Evolutionary conservation across 2,888 invertebrate species (phyloP).

Genomic region (Allygus modestus): DNA sequence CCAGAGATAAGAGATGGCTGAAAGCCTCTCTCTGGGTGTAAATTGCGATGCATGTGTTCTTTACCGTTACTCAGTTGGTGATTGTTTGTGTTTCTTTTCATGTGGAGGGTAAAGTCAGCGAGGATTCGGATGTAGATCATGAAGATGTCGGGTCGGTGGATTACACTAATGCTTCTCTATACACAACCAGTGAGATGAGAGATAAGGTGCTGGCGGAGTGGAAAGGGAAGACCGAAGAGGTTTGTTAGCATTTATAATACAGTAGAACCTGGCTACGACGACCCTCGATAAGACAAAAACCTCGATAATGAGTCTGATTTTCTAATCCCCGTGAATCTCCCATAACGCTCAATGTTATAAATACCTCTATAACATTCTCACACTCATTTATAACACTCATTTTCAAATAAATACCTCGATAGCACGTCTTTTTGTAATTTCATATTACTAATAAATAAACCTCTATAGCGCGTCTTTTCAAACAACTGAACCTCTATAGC

Average conservation of each 20-base stretch:
- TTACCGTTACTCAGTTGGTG: not conserved
- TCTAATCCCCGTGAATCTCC: too few relatives aligned
- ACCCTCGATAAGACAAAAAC: too few relatives aligned
- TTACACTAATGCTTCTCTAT: not conserved
- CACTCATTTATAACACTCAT: too few relatives aligned
- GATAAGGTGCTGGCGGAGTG: constrained; percentile 13
- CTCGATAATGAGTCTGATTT: too few relatives aligned
- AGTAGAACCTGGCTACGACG: too few relatives aligned
- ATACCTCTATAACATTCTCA: too few relatives aligned
- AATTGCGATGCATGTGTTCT: not conserved
- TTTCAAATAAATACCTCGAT: too few relatives aligned
- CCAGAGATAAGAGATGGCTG: not conserved
- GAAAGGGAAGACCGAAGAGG: constrained; percentile 27
- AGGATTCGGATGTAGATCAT: not conserved
- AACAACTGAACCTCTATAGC: too few relatives aligned
- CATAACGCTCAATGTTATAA: too few relatives aligned
- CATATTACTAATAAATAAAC: too few relatives aligned
- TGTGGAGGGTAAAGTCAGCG: not conserved
- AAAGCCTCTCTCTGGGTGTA: not conserved
- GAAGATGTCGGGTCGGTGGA: not conserved
- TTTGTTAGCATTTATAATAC: not conserved
- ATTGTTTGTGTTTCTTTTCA: not conserved
- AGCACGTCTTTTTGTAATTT: too few relatives aligned
- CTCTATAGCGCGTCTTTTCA: too few relatives aligned
- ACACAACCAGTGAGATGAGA: constrained; percentile 9